Percentiles rank a stretch among this genome's conserved stretches.
Conservation (phyloP, 2,888 invertebrate species). For the Copidosoma aretas region DNA sequence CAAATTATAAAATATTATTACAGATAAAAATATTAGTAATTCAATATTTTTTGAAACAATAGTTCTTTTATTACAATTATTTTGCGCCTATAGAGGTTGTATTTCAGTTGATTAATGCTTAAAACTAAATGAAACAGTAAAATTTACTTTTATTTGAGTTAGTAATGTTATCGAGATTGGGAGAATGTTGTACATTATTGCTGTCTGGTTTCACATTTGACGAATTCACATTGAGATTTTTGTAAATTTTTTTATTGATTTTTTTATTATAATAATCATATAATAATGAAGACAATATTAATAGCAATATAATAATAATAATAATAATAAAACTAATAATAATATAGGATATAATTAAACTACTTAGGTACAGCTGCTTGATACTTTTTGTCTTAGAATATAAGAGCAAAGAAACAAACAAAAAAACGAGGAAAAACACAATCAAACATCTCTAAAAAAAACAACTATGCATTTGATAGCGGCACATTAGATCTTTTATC, state of each 20-base stretch:
- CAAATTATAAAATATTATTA: no score
- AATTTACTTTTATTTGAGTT: slow-evolving; percentile 6
- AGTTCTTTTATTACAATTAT: no score
- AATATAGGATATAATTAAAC: slow-evolving; percentile 53
- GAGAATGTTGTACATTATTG: slow-evolving; percentile 23
- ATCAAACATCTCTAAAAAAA: slow-evolving; percentile 33
- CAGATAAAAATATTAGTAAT: no score
- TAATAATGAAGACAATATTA: slow-evolving; percentile 38
- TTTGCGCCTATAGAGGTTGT: no score
- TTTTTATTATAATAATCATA: no score
- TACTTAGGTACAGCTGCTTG: slow-evolving; percentile 60
- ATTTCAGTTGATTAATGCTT: slow-evolving; percentile 5
- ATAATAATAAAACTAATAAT: slow-evolving; percentile 47
- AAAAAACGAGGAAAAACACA: slow-evolving; percentile 40
- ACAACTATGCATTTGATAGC: slow-evolving; percentile 13
- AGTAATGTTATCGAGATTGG: slow-evolving; percentile 19
- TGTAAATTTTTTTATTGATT: no score
- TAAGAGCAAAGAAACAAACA: slow-evolving; percentile 45
- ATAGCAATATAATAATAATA: slow-evolving; percentile 45
- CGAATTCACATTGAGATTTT: not conserved
- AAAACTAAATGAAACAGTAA: slow-evolving; percentile 17
- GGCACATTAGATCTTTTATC: slow-evolving; percentile 10
- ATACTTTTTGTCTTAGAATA: slow-evolving; percentile 52
- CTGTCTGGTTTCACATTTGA: not conserved
- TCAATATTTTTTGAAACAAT: no score